phyloP scores from a whole-genome alignment of 1,140 invertebrate genomes.

The Lycorma delicatula region DNA sequence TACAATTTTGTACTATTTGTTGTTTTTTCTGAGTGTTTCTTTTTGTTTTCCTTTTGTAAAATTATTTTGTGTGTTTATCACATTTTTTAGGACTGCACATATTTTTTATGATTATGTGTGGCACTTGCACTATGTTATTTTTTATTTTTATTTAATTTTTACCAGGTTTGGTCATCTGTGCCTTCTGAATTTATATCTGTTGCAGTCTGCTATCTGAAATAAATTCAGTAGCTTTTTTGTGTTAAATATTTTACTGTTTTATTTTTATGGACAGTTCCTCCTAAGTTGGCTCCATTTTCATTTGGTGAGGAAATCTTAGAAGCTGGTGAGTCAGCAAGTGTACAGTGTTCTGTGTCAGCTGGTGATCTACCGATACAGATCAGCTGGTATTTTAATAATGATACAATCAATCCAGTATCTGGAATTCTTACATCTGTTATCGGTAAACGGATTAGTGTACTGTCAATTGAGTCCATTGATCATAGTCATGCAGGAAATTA shows the following conservation, averaged over 20 bases:
- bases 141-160: neutral
- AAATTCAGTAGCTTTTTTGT: neutral
- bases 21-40: too few species aligned
- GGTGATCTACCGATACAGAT: slow-evolving; percentile 67
- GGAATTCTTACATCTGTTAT: slow-evolving; percentile 54
- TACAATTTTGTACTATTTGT: too few species aligned
- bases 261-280: slow-evolving; percentile 53
- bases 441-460: slow-evolving; percentile 59
- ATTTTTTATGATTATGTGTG: too few species aligned
- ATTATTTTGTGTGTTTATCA: too few species aligned
- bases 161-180: neutral
- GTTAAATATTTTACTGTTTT: slow-evolving; percentile 15
- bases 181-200: neutral
- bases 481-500: slow-evolving; percentile 67
- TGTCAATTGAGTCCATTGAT: slow-evolving; percentile 68
- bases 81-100: too few species aligned
- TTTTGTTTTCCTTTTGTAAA: too few species aligned
- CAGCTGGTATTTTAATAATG: slow-evolving; percentile 57
- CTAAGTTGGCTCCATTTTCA: slow-evolving; percentile 49
- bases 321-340: slow-evolving; percentile 34
- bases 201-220: neutral
- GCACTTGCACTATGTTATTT: too few species aligned
- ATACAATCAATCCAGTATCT: slow-evolving; percentile 38
- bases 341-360: slow-evolving; percentile 62
- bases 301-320: slow-evolving; percentile 45